A percentile compares a stretch with the other conserved stretches of the same genome.
These are phyloP conservation scores for Copidosoma aretas DNA, from an alignment of 2,888 invertebrate genomes.

Conservation along the genomic window DNA sequence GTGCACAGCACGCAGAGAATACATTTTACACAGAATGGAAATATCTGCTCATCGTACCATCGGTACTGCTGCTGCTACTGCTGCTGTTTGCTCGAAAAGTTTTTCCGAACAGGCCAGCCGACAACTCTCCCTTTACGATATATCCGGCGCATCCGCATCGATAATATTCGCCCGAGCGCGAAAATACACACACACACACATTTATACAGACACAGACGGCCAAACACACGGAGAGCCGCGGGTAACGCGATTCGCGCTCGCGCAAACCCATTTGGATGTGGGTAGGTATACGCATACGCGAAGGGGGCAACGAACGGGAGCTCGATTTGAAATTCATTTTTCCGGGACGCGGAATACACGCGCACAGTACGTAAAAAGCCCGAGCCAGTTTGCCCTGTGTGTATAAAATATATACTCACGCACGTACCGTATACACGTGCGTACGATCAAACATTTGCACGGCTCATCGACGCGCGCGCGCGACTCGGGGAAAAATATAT, in stretches of 20 bases:
- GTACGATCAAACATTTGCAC: constrained; percentile 31
- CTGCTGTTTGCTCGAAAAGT: too few relatives aligned
- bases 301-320: background rate
- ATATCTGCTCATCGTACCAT: too few relatives aligned
- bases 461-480: constrained; percentile 4
- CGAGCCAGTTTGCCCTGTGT: too few relatives aligned
- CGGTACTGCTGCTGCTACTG: too few relatives aligned
- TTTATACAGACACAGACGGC: too few relatives aligned
- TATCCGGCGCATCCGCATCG: too few relatives aligned
- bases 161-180: background rate
- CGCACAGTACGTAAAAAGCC: background rate
- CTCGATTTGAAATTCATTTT: constrained; percentile 10
- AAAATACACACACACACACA: constrained; percentile 6
- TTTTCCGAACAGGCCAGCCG: too few relatives aligned
- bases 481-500: constrained; percentile 6
- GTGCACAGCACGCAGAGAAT: too few relatives aligned
- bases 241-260: too few relatives aligned
- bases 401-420: too few relatives aligned
- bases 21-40: too few relatives aligned
- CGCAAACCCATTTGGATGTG: too few relatives aligned
- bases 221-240: background rate
- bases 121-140: background rate
- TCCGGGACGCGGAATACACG: background rate
- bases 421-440: background rate
- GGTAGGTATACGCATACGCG: background rate